Percentiles rank a stretch among this genome's conserved stretches.
phyloP scores from a whole-genome alignment of 2,888 invertebrate species.

The Heteropelma amictum region DNA sequence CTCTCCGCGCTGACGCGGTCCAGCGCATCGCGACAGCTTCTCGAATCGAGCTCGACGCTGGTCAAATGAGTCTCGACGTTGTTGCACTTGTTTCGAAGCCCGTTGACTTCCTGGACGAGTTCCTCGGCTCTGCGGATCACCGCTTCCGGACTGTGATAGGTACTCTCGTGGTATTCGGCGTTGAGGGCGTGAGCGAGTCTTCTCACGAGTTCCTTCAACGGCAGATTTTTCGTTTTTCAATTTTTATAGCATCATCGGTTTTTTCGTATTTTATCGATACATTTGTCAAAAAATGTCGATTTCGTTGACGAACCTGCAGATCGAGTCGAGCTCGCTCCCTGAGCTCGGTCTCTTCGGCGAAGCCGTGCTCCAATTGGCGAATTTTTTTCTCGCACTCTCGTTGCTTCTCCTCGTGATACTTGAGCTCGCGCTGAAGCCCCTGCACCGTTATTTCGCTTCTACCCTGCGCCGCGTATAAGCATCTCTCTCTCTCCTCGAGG shows the following conservation, averaged over 20 bases:
- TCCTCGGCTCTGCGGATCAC: constrained; percentile 89
- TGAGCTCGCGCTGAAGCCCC: constrained; percentile 86
- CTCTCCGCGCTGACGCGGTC: constrained; percentile 84
- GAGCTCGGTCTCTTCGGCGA: constrained; percentile 86
- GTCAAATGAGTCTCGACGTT: constrained; percentile 78
- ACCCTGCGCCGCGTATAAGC: constrained; percentile 82
- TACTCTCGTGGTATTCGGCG: constrained; percentile 84
- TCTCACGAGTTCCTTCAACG: constrained; percentile 87
- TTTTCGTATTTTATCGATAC: too few relatives aligned
- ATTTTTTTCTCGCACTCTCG: constrained; percentile 88
- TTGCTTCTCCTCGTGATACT: constrained; percentile 86
- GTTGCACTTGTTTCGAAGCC: constrained; percentile 81
- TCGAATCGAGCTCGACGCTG: constrained; percentile 83
- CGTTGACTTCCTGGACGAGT: constrained; percentile 85
- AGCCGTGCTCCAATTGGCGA: constrained; percentile 85
- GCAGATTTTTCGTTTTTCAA: too few relatives aligned
- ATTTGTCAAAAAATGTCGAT: neutral
- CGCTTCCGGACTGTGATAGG: constrained; percentile 82
- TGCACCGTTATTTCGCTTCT: constrained; percentile 86
- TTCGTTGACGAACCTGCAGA: constrained; percentile 67
- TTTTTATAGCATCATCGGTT: too few relatives aligned
- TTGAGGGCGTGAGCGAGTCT: constrained; percentile 86
- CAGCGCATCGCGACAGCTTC: constrained; percentile 83
- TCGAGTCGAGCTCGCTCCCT: constrained; percentile 83
- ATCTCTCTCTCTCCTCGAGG: constrained; percentile 87